These are phyloP conservation scores for Gari tellinella DNA, from an alignment of 2,888 invertebrate genomes.

Conservation along the genomic window DNA sequence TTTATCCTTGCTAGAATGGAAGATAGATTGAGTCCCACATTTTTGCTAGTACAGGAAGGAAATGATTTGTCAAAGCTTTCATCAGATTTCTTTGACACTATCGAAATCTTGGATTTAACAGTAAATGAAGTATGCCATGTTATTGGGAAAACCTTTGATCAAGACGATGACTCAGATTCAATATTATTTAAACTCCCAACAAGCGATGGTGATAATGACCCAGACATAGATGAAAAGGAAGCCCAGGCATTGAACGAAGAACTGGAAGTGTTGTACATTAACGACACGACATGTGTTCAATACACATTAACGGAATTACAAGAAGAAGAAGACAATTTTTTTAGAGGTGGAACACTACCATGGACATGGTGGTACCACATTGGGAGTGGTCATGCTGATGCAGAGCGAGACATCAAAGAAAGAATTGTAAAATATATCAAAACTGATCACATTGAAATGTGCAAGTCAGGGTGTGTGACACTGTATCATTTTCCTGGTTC, in stretches of 20 bases:
- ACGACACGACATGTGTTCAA: slow-evolving; percentile 17
- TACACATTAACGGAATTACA: slow-evolving; percentile 36
- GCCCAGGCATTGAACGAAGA: slow-evolving; percentile 44
- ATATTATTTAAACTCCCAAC: slow-evolving; percentile 16
- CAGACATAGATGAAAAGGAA: slow-evolving; percentile 33
- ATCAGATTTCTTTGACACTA: no score
- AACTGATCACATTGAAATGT: slow-evolving; percentile 19
- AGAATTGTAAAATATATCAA: slow-evolving; percentile 34
- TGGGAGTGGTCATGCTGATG: slow-evolving; percentile 57
- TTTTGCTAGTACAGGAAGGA: no score
- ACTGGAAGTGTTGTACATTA: slow-evolving; percentile 40
- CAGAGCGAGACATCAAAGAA: slow-evolving; percentile 48
- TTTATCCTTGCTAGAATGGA: slow-evolving; percentile 5
- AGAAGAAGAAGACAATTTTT: slow-evolving; percentile 61
- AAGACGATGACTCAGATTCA: slow-evolving; percentile 1
- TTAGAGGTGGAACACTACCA: slow-evolving; percentile 61
- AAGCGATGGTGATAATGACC: slow-evolving; percentile 2
- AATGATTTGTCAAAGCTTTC: no score
- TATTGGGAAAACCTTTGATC: slow-evolving; percentile 16
- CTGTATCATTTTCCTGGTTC: slow-evolving; percentile 65
- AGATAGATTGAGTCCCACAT: background rate
- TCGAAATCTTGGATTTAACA: no score
- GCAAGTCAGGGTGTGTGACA: slow-evolving; percentile 50
- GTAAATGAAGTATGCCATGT: slow-evolving; percentile 17
- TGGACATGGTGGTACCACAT: slow-evolving; percentile 64